A percentile compares a stretch with the other conserved stretches of the same genome.
Evolutionary conservation across 2,113 vertebrate species (phyloP).

Genomic region (Dromiciops gliroides): DNA sequence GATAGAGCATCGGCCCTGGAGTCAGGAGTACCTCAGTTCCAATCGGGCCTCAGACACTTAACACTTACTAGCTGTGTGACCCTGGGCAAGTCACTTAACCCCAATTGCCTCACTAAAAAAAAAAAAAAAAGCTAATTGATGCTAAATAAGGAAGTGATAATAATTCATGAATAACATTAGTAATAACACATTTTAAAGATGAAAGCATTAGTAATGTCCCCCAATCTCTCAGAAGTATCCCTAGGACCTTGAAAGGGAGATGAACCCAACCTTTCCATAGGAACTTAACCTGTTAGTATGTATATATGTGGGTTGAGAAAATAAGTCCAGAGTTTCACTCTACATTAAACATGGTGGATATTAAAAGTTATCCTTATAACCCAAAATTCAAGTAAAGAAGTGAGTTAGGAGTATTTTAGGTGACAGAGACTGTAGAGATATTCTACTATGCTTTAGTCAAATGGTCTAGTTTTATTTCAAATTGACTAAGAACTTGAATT

Average conservation of each 20-base stretch:
- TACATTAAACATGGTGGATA: not conserved
- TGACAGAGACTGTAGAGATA: not conserved
- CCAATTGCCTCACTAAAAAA: too few relatives aligned
- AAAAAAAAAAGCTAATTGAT: not conserved
- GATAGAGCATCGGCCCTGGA: too few relatives aligned
- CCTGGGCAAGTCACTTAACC: too few relatives aligned
- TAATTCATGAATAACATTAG: not conserved
- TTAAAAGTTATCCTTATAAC: not conserved
- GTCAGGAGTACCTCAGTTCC: too few relatives aligned
- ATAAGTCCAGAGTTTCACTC: not conserved
- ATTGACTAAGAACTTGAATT: not conserved
- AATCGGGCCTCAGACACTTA: too few relatives aligned
- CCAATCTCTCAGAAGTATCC: not conserved
- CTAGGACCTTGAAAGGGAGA: not conserved
- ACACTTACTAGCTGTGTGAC: too few relatives aligned
- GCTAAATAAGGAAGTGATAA: not conserved
- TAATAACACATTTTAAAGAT: not conserved
- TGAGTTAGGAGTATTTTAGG: not conserved
- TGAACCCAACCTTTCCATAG: not conserved
- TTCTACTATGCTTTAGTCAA: not conserved
- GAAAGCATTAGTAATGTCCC: not conserved
- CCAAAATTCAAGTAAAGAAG: not conserved
- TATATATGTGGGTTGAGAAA: not conserved
- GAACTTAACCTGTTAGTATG: not conserved
- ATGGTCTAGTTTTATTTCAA: not conserved